Evolutionary conservation across 53 echinoderm and acorn worm species (phyloP), one percentile per base, ranked within the genome.

Genomic region (Glandiceps talaboti): DNA sequence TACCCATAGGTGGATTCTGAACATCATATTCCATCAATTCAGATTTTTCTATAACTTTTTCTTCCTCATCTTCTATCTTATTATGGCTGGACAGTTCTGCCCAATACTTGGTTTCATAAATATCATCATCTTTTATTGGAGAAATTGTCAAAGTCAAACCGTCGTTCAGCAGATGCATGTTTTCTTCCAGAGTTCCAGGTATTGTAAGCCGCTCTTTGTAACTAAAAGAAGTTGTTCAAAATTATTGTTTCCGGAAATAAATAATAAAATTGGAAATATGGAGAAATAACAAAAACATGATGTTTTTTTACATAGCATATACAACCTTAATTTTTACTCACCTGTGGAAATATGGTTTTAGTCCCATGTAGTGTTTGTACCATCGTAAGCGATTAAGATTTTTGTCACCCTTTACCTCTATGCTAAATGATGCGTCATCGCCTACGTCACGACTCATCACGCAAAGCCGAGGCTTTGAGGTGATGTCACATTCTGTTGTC

Each of bases 311-410:
- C n/a, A n/a, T n/a, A n/a, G n/a, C n/a, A n/a, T n/a, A n/a, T n/a
- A n/a, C n/a, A n/a, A n/a, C n/a, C n/a, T n/a, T n/a, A n/a, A n/a
- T n/a, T n/a, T n/a, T n/a, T 45, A 12, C 20, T 45, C 74, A 85
- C 85, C 85, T 85, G 76, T 79, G 85, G 33, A 80, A 85, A 10
- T 79, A 1, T 29, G 85, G 85, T 10, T 33, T 33, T 27, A 85
- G 74, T 14, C 85, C 85, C 14, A 29, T 28, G 30, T 85, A 80
- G 14, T 74, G 29, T 33, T 80, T 80, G 75, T 85, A 85, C 85
- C 85, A 85, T 32, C 28, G 74, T 74, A 85, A 79, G 25, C 75
- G 31, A 79, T 80, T 75, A 26, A 27, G 29, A 14, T 27, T 14
- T 0, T 28, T 27, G 26, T 29, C 29, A 25, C 64, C 64, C 20